Base-by-base conservation (phyloP, 2,888 invertebrate species). In the Crocallis elinguaria region DNA sequence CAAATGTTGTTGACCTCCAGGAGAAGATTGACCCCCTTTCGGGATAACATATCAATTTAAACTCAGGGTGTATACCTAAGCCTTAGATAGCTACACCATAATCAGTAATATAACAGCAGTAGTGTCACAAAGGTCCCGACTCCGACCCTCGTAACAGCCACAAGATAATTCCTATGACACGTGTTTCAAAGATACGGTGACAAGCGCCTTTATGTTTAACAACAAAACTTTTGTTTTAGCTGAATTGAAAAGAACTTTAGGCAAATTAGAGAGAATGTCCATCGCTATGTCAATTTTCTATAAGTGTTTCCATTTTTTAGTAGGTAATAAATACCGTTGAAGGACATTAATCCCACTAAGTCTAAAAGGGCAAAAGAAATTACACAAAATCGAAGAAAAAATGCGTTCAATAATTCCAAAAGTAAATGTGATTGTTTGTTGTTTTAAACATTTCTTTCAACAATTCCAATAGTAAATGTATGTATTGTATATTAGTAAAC, bases 141-240 rank as follows among this genome's bases (percentile, higher is more conserved):
- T 63, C 58, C 59, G 49, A 51, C 51, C 56, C 44, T 62, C 42
- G 53, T 61, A 61, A 65, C 58, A 48, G 53, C 44, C 37, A 57
- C 58, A 69, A 65, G 50, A 53, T 59, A 58, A 56, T 56, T 58
- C 38, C 51, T 66, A 39, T 64, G 56, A 49, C 46, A 52, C 35
- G 17, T 49, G 17, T 42, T 46, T 16, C 13, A 14, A 41, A 46
- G 52, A 29, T 42, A 32, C 13, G 21, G 14, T 29, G 17, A 35
- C 33, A 39, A 21, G 17, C 5, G 45, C 12, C 11, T 29, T 45
- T 41, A n/a, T 51, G 16, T 25, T 33, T 16, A 3, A 17, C 19
- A 42, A 25, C 14, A 17, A 44, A 32, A 44, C 12, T 27, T 38
- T 45, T 51, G 33, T 50, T 37, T 30, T 30, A 12, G 17, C 2